A percentile compares a stretch with the other conserved stretches of the same genome.
Evolutionary conservation across 2,888 invertebrate species (phyloP).

Genomic region (Willowsia nigromaculata): DNA sequence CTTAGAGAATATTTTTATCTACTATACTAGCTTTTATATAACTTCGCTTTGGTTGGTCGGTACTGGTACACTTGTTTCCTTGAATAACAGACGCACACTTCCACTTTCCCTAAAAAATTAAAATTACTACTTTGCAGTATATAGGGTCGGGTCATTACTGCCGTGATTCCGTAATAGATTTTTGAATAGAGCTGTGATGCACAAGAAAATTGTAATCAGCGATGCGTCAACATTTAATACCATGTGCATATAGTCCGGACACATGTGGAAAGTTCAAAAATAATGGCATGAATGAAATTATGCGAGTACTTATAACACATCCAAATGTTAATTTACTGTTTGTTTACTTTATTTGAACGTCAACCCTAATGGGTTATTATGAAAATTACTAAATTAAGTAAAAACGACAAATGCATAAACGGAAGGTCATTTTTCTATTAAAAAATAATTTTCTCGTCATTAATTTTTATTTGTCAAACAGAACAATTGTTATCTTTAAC

Average conservation of each 20-base stretch:
- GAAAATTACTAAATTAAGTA: background rate
- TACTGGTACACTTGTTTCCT: background rate
- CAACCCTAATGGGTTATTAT: too few relatives aligned
- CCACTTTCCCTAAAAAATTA: conserved; percentile 50
- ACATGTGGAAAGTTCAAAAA: background rate
- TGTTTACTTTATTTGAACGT: too few relatives aligned
- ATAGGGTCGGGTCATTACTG: background rate
- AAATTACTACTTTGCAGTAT: too few relatives aligned
- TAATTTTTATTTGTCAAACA: background rate
- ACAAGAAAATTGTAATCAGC: background rate
- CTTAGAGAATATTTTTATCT: too few relatives aligned
- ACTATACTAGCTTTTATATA: too few relatives aligned
- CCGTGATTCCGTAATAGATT: background rate
- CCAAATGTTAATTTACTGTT: too few relatives aligned
- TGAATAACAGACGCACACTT: background rate
- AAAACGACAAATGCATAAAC: background rate
- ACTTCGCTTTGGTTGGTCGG: background rate
- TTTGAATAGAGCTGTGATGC: background rate
- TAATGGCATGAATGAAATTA: background rate
- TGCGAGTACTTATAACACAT: background rate
- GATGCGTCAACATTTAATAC: conserved; percentile 17
- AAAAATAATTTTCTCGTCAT: background rate
- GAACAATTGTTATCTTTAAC: background rate
- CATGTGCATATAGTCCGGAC: background rate
- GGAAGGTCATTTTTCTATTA: conserved; percentile 27